phyloP scores from a whole-genome alignment of 2,797 vertebrate species.

The Mastacembelus armatus region DNA sequence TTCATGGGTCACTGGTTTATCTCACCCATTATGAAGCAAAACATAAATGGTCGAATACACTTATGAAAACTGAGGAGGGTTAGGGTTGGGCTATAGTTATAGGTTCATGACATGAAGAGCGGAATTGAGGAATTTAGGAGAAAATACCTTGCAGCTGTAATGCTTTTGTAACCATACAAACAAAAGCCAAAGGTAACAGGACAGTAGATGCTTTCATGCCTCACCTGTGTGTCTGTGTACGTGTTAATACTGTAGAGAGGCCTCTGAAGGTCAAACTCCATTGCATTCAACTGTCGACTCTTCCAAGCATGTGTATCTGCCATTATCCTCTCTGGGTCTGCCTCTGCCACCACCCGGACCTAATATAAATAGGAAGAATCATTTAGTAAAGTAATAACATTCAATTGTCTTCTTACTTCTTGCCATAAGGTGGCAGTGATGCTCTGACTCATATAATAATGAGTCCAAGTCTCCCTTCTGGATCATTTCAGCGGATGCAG shows the following conservation, averaged over 20 bases:
- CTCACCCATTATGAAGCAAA: constrained; percentile 28
- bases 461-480: constrained; percentile 1
- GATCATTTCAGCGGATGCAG: constrained; percentile 40
- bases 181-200: constrained; percentile 28
- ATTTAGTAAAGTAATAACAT: constrained; percentile 5
- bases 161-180: constrained; percentile 23
- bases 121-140: constrained; percentile 22
- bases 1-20: constrained; percentile 32
- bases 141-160: background rate
- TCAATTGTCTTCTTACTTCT: constrained; percentile 18
- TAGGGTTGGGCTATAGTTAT: too few species aligned
- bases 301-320: constrained; percentile 88
- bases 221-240: constrained; percentile 91
- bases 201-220: constrained; percentile 9
- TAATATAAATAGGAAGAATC: constrained; percentile 58
- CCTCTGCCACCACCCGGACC: constrained; percentile 86
- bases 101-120: background rate
- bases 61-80: background rate
- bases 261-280: constrained; percentile 86
- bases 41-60: constrained; percentile 9
- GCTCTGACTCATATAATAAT: constrained; percentile 34
- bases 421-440: constrained; percentile 77
- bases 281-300: constrained; percentile 76
- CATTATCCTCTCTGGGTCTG: constrained; percentile 90
- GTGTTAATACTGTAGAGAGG: constrained; percentile 92